These are phyloP conservation scores for Seriola dumerili DNA, from an alignment of 2,113 vertebrate genomes.

Conservation along the genomic window DNA sequence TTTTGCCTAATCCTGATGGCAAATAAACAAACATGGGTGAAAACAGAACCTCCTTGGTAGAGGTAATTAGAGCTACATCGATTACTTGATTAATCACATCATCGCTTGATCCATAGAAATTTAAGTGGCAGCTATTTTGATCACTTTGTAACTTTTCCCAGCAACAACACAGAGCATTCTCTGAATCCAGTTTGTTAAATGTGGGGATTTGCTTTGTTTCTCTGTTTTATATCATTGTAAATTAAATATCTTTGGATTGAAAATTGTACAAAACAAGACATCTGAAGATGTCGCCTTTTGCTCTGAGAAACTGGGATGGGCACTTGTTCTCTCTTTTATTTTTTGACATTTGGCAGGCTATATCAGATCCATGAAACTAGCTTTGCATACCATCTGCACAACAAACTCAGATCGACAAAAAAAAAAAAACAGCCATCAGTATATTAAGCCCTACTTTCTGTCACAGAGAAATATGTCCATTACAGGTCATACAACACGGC, in stretches of 20 bases:
- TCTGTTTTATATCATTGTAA: not conserved
- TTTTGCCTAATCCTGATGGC: too few relatives aligned
- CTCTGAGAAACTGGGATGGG: too few relatives aligned
- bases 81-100: not conserved
- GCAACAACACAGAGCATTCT: not conserved
- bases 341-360: too few relatives aligned
- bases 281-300: too few relatives aligned
- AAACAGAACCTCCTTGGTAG: too few relatives aligned
- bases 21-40: too few relatives aligned
- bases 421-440: not conserved
- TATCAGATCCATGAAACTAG: not conserved
- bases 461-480: constrained; percentile 44
- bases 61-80: too few relatives aligned
- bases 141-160: not conserved
- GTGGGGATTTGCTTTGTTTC: not conserved
- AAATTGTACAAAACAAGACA: too few relatives aligned
- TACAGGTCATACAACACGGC: constrained; percentile 43
- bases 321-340: too few relatives aligned
- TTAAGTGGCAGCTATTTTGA: not conserved
- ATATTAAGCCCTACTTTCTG: constrained; percentile 20
- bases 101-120: not conserved
- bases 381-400: not conserved
- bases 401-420: not conserved
- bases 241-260: too few relatives aligned
- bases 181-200: not conserved